Evolutionary conservation across 2,113 vertebrate species (phyloP), one percentile per base, ranked within the genome.

Genomic region (Cacatua alba): DNA sequence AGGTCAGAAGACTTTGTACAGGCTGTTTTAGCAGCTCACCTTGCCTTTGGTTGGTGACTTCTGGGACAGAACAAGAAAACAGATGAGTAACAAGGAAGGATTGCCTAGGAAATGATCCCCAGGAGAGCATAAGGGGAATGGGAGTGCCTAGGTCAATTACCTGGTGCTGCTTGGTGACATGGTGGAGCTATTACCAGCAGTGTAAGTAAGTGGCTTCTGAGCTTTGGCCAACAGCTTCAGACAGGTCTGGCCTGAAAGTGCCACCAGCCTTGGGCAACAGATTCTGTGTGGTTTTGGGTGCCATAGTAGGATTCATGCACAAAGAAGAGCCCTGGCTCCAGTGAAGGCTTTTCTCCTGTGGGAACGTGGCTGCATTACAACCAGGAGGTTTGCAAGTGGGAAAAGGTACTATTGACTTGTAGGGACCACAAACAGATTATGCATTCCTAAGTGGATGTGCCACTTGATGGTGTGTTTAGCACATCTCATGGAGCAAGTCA

Each of bases 351-450:
- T 8, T 6, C 20, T 67, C 23, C n/a, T 3, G 6, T 25, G 31
- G 9, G 13, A 81, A 16, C 0, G 6, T 72, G 52, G 20, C 18
- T 48, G 10, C 1, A 1, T 60, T 52, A 37, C 33, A 49, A n/a
- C 28, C 8, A 14, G 68, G 53, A 63, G 12, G 17, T 68, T 43
- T 67, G 35, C 60, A 51, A 33, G 51, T 10, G 23, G 17, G 31
- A 80, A 63, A 48, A 82, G 46, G 17, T 25, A 11, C 25, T 24
- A 3, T 44, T 11, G 88, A 17, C 20, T 55, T 75, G n/a, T 43
- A 52, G 31, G 25, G 49, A 64, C 49, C 55, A 46, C 33, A 62
- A 25, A 11, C 1, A 3, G 35, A 17, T 28, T 2, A 10, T 0
- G 1, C 64, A 51, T 76, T 64, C 0, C 0, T 39, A 18, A 69